Base-by-base conservation (phyloP, 2,888 invertebrate species). In the Lithosia quadra region DNA sequence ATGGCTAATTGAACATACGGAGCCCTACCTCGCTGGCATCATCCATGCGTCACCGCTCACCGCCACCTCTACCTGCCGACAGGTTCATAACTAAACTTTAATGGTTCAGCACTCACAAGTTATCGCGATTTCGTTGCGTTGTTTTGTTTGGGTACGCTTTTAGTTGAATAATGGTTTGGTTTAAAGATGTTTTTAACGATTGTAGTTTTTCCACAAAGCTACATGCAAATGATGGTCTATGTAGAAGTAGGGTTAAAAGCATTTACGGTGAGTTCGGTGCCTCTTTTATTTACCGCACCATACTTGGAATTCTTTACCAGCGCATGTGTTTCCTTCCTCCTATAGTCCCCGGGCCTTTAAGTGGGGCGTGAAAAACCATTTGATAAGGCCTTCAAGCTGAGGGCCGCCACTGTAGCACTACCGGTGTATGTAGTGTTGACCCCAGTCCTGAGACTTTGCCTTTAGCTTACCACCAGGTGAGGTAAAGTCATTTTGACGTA, bases 1-100 rank as follows among this genome's bases (percentile, higher is more conserved):
- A 56, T 60, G 22, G 39, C 13, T 22, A 39, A 49, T 49, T n/a
- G n/a, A 49, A 22, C 9, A 10, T 39, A 28, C 28, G 13, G 24
- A 65, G 22, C 68, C 55, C 28, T 22, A 39, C 60, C 33, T 59
- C 18, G 33, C 10, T 65, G 60, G 36, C 64, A 65, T 68, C 64
- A 68, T 64, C 56, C 36, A 60, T 56, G 64, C 60, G 60, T 69
- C 65, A 61, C 56, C 61, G 21, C 39, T 69, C 65, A 61, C 56
- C 61, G 21, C 39, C 28, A 66, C 61, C 13, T 39, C 15, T 36
- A 59, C 63, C 34, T 22, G 34, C 22, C 5, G 22, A 18, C 56
- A 21, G 55, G 36, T 28, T 56, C 55, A 28, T 61, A 60, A 34
- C 34, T 59, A 39, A n/a, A 59, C 34, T 49, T 34, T 60, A 59